Evolutionary conservation across 1,140 invertebrate genomes (phyloP).

Genomic region (Saccostrea echinata): DNA sequence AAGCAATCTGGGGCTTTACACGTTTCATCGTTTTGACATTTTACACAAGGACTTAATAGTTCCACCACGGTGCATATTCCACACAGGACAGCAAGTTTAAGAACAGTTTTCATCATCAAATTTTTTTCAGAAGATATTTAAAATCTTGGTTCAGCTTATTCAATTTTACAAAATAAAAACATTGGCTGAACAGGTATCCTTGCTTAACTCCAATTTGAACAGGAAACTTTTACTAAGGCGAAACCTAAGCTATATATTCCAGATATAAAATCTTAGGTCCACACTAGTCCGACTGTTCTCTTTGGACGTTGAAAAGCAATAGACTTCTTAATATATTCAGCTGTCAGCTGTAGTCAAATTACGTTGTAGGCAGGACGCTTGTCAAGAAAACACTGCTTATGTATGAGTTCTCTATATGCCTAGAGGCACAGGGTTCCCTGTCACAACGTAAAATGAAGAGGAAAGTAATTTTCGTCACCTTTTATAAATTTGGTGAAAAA

Average conservation of each 20-base stretch:
- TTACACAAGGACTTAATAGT: slow-evolving; percentile 45
- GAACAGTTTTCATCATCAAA: background rate
- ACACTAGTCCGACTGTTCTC: slow-evolving; percentile 7
- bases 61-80: background rate
- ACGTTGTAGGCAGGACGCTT: background rate
- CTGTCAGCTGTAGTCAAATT: slow-evolving; percentile 1
- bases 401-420: background rate
- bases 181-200: background rate
- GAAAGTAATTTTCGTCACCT: background rate
- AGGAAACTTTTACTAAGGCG: background rate
- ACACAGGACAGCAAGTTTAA: background rate
- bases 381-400: slow-evolving; percentile 1
- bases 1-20: slow-evolving; percentile 97
- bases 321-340: slow-evolving; percentile 4
- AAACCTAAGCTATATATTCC: slow-evolving; percentile 15
- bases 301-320: background rate
- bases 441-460: slow-evolving; percentile 12
- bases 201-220: background rate
- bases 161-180: background rate
- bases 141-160: background rate
- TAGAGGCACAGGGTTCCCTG: background rate
- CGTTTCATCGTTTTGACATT: slow-evolving; percentile 76
- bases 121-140: background rate
- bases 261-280: slow-evolving; percentile 32
- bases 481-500: slow-evolving; percentile 16